Evolutionary conservation across 2,797 vertebrate genomes (phyloP).

Genomic region (Sebastes wilsoni): DNA sequence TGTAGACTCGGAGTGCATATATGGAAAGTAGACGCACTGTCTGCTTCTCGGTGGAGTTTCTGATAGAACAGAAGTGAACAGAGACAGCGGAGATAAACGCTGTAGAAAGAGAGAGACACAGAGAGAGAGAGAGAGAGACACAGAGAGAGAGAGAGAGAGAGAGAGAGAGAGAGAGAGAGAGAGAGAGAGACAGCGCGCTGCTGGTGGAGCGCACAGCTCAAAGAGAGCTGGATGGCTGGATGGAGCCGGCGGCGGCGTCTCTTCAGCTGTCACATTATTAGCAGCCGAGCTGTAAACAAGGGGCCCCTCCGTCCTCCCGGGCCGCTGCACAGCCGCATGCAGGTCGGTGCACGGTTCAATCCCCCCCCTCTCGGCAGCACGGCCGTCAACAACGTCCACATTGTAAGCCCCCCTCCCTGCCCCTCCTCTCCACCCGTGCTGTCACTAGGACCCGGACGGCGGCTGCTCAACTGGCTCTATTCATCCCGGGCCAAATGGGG

Average conservation of each 20-base stretch:
- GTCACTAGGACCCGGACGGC: conserved; percentile 87
- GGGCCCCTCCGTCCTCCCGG: conserved; percentile 81
- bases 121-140: too few relatives aligned
- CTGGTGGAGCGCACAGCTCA: conserved; percentile 24
- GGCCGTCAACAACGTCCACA: conserved; percentile 91
- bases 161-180: rapidly evolving
- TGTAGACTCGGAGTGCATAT: background rate
- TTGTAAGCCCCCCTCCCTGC: conserved; percentile 86
- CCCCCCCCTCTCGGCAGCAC: conserved; percentile 74
- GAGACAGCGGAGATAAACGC: conserved; percentile 11
- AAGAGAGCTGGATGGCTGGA: conserved; percentile 20
- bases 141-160: background rate
- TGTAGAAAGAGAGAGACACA: background rate
- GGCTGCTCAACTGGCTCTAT: conserved; percentile 86
- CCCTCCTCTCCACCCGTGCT: conserved; percentile 77
- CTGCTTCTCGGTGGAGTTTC: conserved; percentile 5
- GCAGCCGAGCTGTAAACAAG: conserved; percentile 89
- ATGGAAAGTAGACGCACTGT: conserved; percentile 24
- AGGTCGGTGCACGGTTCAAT: conserved; percentile 86
- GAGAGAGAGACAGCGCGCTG: background rate
- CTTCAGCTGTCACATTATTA: conserved; percentile 94
- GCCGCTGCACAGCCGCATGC: conserved; percentile 87
- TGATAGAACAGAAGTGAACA: conserved; percentile 8
- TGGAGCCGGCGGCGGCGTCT: conserved; percentile 61
- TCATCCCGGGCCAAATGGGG: conserved; percentile 78